Evolutionary conservation across 92 coral and sea anemone species (phyloP), one percentile per base, ranked within the genome.

Genomic region (Porites evermanni): DNA sequence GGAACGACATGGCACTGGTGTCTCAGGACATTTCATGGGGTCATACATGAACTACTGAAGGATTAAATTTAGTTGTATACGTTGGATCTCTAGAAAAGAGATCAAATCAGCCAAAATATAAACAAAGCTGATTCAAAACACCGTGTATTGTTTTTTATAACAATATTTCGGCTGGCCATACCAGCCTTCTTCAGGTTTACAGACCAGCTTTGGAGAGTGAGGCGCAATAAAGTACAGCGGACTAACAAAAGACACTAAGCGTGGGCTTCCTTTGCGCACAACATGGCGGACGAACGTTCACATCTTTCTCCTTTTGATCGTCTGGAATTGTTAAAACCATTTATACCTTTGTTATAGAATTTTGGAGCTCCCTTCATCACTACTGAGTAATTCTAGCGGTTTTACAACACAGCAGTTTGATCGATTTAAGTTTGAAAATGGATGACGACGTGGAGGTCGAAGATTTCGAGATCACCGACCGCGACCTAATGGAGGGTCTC

Each of bases 371-470:
- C 58, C 23, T 32, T 13, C 6, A 20, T 1, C 51, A 67, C 51
- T 47, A 6, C 18, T 11, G 1, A 67, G 11, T 24, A n/a, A 6
- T 14, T 65, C 21, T 69, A 12, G 21, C 64, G 14, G 53, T 79
- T 19, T 68, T 19, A 24, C 17, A 66, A 17, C 12, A 53, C 47
- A 12, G 52, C 38, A 70, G 77, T n/a, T 56, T 6, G 11, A 50
- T 54, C 54, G 21, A 20, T 38, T 18, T 1, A 29, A 38, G 47
- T 38, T 38, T 38, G 47, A 61, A 72, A 24, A 90, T 79, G 77
- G 98, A 77, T 9, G 97, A 95, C 75, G 98, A 97, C 66, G 95
- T 91, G 50, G 99, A 97, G 76, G 95, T 97, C 0, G 99, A 95
- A 67, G 95, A 96, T 79, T 97, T 97, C 71, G 97, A 89, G 91